Evolutionary conservation across 2,797 vertebrate genomes (phyloP).

Genomic region (Cuniculus paca): DNA sequence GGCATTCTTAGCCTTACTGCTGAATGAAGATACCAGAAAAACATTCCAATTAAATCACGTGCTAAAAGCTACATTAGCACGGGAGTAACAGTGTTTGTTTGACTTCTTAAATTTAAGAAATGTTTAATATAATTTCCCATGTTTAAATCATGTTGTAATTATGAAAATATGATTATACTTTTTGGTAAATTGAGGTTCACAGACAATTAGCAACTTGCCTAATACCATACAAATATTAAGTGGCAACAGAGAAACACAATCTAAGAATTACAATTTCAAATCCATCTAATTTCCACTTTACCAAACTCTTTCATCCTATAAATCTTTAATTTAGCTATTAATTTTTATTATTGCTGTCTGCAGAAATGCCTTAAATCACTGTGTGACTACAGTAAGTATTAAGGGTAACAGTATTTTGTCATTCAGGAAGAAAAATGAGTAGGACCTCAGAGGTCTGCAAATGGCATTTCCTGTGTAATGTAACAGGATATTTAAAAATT

Average conservation of each 20-base stretch:
- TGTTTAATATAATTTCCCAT: neutral
- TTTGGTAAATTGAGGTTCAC: neutral
- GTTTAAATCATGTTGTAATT: neutral
- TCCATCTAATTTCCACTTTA: neutral
- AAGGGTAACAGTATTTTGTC: neutral
- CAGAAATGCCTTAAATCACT: constrained; percentile 27
- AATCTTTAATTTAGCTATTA: constrained; percentile 47
- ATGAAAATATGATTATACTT: neutral
- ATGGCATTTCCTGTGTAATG: neutral
- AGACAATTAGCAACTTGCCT: neutral
- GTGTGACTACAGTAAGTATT: neutral
- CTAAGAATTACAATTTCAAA: neutral
- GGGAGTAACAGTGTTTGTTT: neutral
- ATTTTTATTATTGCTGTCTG: constrained; percentile 4
- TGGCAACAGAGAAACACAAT: neutral
- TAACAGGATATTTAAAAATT: neutral
- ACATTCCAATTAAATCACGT: neutral
- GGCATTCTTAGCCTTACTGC: neutral
- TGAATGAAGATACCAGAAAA: neutral
- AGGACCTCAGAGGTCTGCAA: neutral
- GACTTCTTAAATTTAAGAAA: neutral
- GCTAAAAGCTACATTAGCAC: neutral
- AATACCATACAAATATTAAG: neutral
- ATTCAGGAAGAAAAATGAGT: neutral
- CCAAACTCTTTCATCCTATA: neutral